These are phyloP conservation scores for Volucella zonaria DNA, from an alignment of 2,888 invertebrate species.

Conservation along the genomic window DNA sequence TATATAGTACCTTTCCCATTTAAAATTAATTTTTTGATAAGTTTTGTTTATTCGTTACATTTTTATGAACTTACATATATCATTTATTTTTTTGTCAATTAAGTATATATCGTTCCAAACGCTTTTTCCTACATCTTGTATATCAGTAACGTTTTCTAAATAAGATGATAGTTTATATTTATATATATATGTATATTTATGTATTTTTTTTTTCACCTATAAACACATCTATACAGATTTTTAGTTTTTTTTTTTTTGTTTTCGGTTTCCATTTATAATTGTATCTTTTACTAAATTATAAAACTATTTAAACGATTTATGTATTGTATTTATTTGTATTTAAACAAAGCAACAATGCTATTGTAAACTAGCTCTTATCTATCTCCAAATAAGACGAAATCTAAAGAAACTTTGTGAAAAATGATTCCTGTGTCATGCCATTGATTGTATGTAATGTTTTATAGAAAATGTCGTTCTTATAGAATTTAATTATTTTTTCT, in stretches of 20 bases:
- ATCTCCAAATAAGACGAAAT: conserved; percentile 32
- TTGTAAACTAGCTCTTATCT: conserved; percentile 26
- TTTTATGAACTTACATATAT: conserved; percentile 48
- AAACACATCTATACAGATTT: conserved; percentile 65
- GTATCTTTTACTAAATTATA: conserved; percentile 24
- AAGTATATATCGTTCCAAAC: conserved; percentile 58
- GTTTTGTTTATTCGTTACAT: conserved; percentile 17
- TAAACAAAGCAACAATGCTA: conserved; percentile 41
- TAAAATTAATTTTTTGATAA: conserved; percentile 44
- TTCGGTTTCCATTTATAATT: conserved; percentile 2
- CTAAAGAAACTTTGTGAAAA: conserved; percentile 18
- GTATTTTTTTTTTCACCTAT: conserved; percentile 26
- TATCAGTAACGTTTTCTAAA: conserved; percentile 59
- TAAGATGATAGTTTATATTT: conserved; percentile 62
- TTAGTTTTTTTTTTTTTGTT: conserved; percentile 7
- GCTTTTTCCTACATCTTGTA: conserved; percentile 55
- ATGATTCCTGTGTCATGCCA: conserved; percentile 45
- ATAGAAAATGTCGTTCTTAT: conserved; percentile 19
- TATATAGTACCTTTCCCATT: conserved; percentile 60
- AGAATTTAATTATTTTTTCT: conserved; percentile 25
- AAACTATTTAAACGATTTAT: conserved; percentile 1
- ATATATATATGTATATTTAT: conserved; percentile 29
- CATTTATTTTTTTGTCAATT: conserved; percentile 8
- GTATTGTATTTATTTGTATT: conserved; percentile 9
- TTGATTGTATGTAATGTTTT: conserved; percentile 58